phyloP scores from a whole-genome alignment of 2,797 vertebrate species.

The Lophura swinhoii region DNA sequence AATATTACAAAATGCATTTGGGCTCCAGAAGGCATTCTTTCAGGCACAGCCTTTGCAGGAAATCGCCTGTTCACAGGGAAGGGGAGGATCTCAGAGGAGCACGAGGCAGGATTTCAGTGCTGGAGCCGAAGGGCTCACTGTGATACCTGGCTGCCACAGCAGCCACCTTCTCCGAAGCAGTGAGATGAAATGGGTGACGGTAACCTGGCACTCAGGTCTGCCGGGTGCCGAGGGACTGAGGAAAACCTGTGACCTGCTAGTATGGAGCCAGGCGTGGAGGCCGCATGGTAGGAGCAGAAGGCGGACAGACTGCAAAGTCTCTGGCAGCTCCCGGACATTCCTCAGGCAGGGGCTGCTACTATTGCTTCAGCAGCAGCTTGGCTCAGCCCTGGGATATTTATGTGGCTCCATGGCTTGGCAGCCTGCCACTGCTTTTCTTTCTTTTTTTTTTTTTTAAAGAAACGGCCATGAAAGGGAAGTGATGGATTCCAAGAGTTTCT shows the following conservation, averaged over 20 bases:
- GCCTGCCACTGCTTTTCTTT: neutral
- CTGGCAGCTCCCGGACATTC: neutral
- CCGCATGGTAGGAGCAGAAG: neutral
- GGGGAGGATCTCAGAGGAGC: neutral
- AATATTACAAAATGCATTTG: neutral
- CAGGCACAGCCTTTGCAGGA: neutral
- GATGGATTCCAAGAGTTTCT: neutral
- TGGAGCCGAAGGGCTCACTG: accelerated
- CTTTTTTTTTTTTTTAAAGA: constrained; percentile 2
- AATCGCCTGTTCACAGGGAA: neutral
- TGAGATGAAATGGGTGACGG: neutral
- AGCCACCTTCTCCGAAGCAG: neutral
- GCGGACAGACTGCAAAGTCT: neutral
- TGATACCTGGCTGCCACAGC: accelerated
- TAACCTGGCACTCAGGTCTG: accelerated
- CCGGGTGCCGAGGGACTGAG: accelerated
- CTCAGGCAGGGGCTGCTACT: neutral
- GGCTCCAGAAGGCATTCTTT: neutral
- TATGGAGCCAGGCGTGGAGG: neutral
- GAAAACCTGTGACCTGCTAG: neutral
- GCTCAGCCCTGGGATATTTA: neutral
- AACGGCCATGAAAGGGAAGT: neutral
- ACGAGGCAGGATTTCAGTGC: accelerated
- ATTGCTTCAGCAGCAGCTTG: neutral
- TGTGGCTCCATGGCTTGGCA: neutral